Evolutionary conservation across 2,888 invertebrate genomes (phyloP).

Genomic region (Drosophila recens): DNA sequence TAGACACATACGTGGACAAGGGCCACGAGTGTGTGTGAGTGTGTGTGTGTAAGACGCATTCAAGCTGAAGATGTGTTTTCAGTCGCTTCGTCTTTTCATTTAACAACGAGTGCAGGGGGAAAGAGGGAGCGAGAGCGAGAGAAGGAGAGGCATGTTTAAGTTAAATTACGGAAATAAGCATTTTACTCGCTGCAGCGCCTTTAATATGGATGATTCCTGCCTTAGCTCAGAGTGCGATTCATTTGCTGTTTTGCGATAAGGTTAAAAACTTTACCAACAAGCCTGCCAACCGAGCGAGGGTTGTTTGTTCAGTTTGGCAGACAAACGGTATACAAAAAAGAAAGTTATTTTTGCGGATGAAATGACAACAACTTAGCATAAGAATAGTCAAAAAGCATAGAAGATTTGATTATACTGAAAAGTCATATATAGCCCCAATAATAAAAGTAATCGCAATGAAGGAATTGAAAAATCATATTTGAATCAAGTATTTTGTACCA

Average conservation of each 20-base stretch:
- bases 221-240: conserved; percentile 27
- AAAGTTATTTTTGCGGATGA: too few relatives aligned
- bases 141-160: conserved; percentile 40
- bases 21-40: conserved; percentile 1
- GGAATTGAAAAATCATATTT: too few relatives aligned
- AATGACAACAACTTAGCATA: too few relatives aligned
- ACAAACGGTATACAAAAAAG: neutral
- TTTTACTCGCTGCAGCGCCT: conserved; percentile 68
- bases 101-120: conserved; percentile 30
- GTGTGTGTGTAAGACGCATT: conserved; percentile 16
- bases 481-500: too few relatives aligned
- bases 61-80: conserved; percentile 31
- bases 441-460: too few relatives aligned
- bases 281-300: conserved; percentile 35
- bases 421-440: too few relatives aligned
- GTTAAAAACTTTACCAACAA: conserved; percentile 42
- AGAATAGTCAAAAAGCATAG: too few relatives aligned
- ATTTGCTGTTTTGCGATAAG: conserved; percentile 67
- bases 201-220: conserved; percentile 47
- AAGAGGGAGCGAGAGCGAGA: neutral
- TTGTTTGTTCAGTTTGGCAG: conserved; percentile 4
- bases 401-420: too few relatives aligned
- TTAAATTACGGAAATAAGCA: conserved; percentile 72
- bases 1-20: conserved; percentile 18
- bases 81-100: conserved; percentile 23